These are phyloP conservation scores for Etheostoma cragini DNA, from an alignment of 2,113 vertebrate species.

Conservation along the genomic window DNA sequence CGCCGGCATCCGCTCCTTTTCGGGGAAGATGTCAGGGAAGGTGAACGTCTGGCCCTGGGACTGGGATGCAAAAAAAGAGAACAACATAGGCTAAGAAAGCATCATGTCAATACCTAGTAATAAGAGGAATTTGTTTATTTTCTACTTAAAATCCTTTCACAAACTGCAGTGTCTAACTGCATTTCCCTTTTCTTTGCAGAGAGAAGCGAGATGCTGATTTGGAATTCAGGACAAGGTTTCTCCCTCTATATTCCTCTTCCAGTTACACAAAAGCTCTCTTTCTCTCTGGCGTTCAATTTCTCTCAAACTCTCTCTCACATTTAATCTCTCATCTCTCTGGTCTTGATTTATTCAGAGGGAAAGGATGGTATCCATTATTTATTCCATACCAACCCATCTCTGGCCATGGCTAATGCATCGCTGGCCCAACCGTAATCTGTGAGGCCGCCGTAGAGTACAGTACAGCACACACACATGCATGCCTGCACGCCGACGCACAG, in stretches of 20 bases:
- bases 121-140: not conserved
- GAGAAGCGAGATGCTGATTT: conserved; percentile 34
- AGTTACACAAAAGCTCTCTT: conserved; percentile 58
- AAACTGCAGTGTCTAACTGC: not conserved
- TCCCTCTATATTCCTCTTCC: conserved; percentile 38
- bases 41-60: conserved; percentile 91
- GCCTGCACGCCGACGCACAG: not conserved
- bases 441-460: conserved; percentile 55
- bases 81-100: not conserved
- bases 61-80: conserved; percentile 70
- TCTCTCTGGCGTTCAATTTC: conserved; percentile 62
- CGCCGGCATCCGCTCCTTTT: conserved; percentile 71
- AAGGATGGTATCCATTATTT: conserved; percentile 83
- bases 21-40: conserved; percentile 93
- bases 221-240: conserved; percentile 54
- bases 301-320: conserved; percentile 67
- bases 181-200: conserved; percentile 7
- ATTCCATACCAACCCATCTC: conserved; percentile 76
- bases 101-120: not conserved
- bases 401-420: conserved; percentile 72
- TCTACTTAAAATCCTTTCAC: not conserved
- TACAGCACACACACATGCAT: conserved; percentile 17
- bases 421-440: conserved; percentile 62
- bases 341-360: conserved; percentile 82
- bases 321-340: conserved; percentile 69